Conservation (phyloP, 2,888 invertebrate genomes). For the Drosophila borealis region DNA sequence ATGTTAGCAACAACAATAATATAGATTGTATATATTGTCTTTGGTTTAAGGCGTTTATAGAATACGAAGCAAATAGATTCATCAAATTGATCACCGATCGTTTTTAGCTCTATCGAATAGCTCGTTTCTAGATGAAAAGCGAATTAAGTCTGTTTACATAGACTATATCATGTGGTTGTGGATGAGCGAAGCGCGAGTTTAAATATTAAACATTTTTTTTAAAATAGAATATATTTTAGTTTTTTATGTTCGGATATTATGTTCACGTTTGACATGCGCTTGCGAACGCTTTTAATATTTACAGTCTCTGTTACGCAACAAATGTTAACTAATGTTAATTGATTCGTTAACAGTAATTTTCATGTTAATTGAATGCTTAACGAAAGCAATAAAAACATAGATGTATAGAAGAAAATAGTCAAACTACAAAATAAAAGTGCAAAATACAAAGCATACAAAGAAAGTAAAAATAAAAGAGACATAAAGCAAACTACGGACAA, state of each 20-base stretch:
- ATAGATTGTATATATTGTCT: too few species aligned
- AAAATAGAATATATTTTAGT: background rate
- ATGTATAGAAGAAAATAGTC: slow-evolving; percentile 6
- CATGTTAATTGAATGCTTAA: slow-evolving; percentile 6
- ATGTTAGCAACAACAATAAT: too few species aligned
- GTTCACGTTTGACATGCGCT: background rate
- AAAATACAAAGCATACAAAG: background rate
- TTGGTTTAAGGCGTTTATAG: too few species aligned
- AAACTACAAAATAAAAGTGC: slow-evolving; percentile 16
- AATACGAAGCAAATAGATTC: too few species aligned
- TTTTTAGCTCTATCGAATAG: too few species aligned
- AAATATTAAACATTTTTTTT: background rate
- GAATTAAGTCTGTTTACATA: background rate
- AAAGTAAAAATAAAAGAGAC: slow-evolving; percentile 1
- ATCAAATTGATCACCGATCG: too few species aligned
- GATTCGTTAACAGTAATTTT: slow-evolving; percentile 5
- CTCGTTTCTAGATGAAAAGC: too few species aligned
- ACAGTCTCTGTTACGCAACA: slow-evolving; percentile 5
- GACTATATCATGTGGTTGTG: background rate
- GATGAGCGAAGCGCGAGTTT: too few species aligned
- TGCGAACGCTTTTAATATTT: background rate
- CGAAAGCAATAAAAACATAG: slow-evolving; percentile 9
- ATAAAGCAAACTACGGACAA: slow-evolving; percentile 55
- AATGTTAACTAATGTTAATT: background rate
- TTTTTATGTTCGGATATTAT: slow-evolving; percentile 2